Evolutionary conservation across 2,113 vertebrate species (phyloP).

Genomic region (Propithecus coquereli): DNA sequence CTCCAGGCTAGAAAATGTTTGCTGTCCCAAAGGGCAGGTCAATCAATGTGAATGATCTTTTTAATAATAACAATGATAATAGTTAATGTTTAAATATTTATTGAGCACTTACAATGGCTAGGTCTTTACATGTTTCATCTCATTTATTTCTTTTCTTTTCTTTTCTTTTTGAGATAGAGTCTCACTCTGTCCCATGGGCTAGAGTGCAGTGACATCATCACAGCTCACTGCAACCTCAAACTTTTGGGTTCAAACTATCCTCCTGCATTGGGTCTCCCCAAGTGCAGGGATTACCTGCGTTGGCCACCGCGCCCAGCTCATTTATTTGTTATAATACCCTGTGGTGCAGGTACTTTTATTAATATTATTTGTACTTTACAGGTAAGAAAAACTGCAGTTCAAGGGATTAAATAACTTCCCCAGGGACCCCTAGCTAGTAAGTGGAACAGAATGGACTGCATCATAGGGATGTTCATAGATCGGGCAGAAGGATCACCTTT

Average conservation of each 20-base stretch:
- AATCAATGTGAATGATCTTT: background rate
- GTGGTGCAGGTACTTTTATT: background rate
- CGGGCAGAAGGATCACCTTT: background rate
- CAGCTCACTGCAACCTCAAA: too few species aligned
- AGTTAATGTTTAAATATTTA: background rate
- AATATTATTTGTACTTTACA: constrained; percentile 12
- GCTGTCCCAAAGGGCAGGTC: background rate
- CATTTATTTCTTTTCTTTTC: background rate
- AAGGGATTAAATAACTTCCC: background rate
- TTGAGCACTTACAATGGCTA: background rate
- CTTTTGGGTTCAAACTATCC: too few species aligned
- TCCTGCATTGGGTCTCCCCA: too few species aligned
- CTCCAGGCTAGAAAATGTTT: constrained; percentile 1
- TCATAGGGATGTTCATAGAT: background rate
- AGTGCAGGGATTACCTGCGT: too few species aligned
- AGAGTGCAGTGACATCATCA: too few species aligned
- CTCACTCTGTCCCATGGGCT: too few species aligned
- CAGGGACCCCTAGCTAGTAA: background rate
- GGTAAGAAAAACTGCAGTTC: constrained; percentile 15
- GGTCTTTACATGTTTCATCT: background rate
- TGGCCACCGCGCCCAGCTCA: background rate
- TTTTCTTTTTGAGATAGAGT: too few species aligned
- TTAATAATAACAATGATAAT: background rate
- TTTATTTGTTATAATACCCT: background rate
- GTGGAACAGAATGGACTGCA: background rate